phyloP scores from a whole-genome alignment of 2,797 vertebrate genomes.

The Tragopan temminckii region DNA sequence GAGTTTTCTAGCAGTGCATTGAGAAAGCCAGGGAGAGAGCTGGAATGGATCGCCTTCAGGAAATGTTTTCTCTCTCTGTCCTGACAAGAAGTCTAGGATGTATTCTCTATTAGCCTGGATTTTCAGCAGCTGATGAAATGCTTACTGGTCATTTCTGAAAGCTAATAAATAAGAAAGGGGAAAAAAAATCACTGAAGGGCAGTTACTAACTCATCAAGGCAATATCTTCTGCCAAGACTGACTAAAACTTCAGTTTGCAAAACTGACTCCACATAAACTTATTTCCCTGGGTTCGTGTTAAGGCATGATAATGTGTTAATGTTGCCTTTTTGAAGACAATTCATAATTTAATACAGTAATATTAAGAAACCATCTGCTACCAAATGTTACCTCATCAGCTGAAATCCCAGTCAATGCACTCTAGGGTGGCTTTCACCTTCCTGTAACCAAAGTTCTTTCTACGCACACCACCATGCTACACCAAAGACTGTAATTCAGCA shows the following conservation, averaged over 20 bases:
- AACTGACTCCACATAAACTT: background rate
- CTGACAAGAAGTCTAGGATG: background rate
- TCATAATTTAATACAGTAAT: background rate
- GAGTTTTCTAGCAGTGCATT: background rate
- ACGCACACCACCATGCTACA: background rate
- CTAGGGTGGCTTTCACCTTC: background rate
- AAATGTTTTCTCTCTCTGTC: constrained; percentile 8
- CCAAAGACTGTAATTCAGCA: background rate
- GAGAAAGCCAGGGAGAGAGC: background rate
- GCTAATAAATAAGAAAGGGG: background rate
- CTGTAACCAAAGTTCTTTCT: accelerated
- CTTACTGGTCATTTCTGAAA: constrained; percentile 33
- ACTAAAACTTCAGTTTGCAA: background rate
- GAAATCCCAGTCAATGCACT: background rate
- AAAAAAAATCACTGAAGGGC: background rate
- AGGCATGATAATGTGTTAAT: background rate
- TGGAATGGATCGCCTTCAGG: background rate
- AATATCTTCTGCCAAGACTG: background rate
- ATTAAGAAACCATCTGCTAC: background rate
- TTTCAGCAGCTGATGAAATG: constrained; percentile 57
- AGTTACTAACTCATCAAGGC: background rate
- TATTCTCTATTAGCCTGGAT: constrained; percentile 10
- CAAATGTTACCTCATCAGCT: background rate
- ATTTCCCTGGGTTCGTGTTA: background rate
- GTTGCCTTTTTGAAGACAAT: background rate